These are phyloP conservation scores for Zaprionus camerounensis DNA, from an alignment of 1,140 invertebrate species.

Conservation along the genomic window DNA sequence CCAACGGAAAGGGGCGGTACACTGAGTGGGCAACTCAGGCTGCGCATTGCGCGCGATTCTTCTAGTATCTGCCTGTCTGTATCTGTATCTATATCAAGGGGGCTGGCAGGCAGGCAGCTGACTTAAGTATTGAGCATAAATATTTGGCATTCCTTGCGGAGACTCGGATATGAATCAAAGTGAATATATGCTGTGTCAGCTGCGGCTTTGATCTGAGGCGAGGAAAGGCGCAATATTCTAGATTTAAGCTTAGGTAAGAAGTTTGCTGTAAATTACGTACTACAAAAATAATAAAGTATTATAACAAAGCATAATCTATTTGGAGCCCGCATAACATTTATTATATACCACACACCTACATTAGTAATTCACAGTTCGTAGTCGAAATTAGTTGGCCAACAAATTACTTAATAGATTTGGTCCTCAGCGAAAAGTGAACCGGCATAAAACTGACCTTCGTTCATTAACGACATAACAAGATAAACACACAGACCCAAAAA, in stretches of 20 bases:
- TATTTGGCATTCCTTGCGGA: background rate
- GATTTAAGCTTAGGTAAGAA: background rate
- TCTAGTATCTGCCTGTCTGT: slow-evolving; percentile 4
- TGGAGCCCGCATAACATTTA: background rate
- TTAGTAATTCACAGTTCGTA: background rate
- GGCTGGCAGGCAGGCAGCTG: background rate
- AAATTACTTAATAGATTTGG: slow-evolving; percentile 52
- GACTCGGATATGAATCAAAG: background rate
- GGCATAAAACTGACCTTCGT: slow-evolving; percentile 72
- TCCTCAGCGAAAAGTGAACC: slow-evolving; percentile 34
- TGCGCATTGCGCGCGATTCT: slow-evolving; percentile 18
- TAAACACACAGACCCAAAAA: slow-evolving; percentile 61
- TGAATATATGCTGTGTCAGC: background rate
- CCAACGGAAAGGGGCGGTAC: slow-evolving; percentile 19
- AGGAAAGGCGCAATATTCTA: background rate
- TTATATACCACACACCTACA: background rate
- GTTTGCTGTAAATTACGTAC: background rate
- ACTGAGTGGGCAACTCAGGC: slow-evolving; percentile 13
- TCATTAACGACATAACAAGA: slow-evolving; percentile 77
- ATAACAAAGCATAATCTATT: background rate
- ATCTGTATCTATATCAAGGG: slow-evolving; percentile 3
- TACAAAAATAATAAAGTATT: background rate
- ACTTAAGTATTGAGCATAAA: background rate
- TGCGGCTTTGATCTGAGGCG: background rate
- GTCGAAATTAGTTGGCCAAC: slow-evolving; percentile 57